A percentile compares a stretch with the other conserved stretches of the same genome.
Evolutionary conservation across 2,113 vertebrate species (phyloP).

Genomic region (Sigmodon hispidus): DNA sequence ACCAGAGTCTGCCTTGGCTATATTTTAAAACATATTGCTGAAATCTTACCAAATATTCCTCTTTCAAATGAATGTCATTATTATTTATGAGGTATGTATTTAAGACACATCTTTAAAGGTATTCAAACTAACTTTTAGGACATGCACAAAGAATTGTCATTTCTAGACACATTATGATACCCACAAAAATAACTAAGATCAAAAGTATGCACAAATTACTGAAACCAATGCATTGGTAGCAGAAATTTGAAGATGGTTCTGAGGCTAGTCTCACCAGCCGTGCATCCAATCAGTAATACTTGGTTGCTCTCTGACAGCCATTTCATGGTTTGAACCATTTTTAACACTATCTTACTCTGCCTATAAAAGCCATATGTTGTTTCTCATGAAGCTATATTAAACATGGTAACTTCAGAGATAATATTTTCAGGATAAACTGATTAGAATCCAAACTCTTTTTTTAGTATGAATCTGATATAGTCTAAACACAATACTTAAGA

Average conservation of each 20-base stretch:
- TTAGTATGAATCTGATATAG: conserved; percentile 12
- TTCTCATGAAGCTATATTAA: conserved; percentile 41
- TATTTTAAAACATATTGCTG: not conserved
- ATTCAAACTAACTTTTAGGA: not conserved
- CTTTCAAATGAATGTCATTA: conserved; percentile 17
- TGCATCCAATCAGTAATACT: not conserved
- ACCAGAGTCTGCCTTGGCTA: not conserved
- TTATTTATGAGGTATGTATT: not conserved
- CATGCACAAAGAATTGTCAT: not conserved
- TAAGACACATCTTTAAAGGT: not conserved
- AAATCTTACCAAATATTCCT: not conserved
- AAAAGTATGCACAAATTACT: not conserved
- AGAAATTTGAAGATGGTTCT: not conserved
- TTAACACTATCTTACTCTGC: conserved; percentile 42
- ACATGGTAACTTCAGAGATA: conserved; percentile 58
- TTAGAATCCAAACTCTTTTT: conserved; percentile 6
- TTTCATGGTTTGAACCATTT: not conserved
- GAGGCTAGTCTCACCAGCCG: not conserved
- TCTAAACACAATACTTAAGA: conserved; percentile 10
- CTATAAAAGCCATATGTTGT: conserved; percentile 27
- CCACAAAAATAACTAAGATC: not conserved
- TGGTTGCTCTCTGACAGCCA: not conserved
- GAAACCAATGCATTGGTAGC: not conserved
- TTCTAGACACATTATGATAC: not conserved
- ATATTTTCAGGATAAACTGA: not conserved